Evolutionary conservation across 2,888 invertebrate species (phyloP).

Genomic region (Unio pictorum): DNA sequence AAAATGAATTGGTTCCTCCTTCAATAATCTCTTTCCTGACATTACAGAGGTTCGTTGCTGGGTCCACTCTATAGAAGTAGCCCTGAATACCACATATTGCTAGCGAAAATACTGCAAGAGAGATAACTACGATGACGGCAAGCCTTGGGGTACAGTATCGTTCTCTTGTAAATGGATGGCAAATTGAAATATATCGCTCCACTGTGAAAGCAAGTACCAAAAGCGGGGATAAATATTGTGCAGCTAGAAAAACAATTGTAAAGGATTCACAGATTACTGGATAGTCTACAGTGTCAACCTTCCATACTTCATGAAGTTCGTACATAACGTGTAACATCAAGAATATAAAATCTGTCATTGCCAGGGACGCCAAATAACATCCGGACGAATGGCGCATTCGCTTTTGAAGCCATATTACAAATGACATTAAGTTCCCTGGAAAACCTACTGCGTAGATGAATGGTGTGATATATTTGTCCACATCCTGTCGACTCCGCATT

Average conservation of each 20-base stretch:
- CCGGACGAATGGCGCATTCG: constrained; percentile 71
- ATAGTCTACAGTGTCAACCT: constrained; percentile 44
- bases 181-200: constrained; percentile 69
- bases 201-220: constrained; percentile 70
- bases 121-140: constrained; percentile 59
- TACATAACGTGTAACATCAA: constrained; percentile 63
- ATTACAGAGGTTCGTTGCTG: constrained; percentile 43
- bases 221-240: constrained; percentile 68
- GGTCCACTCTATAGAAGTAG: constrained; percentile 63
- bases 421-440: constrained; percentile 68
- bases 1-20: constrained; percentile 54
- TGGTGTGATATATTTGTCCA: constrained; percentile 63
- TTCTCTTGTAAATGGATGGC: constrained; percentile 69
- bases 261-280: constrained; percentile 66
- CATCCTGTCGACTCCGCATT: constrained; percentile 11
- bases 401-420: constrained; percentile 68
- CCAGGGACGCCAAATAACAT: constrained; percentile 69
- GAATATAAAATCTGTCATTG: constrained; percentile 67
- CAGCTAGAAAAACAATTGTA: constrained; percentile 62
- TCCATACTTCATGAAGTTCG: constrained; percentile 64
- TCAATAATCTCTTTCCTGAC: constrained; percentile 42
- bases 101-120: constrained; percentile 53
- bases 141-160: constrained; percentile 61
- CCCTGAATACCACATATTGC: constrained; percentile 62
- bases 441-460: constrained; percentile 68